Evolutionary conservation across 92 coral and sea anemone species (phyloP).

Genomic region (Ricordea florida): DNA sequence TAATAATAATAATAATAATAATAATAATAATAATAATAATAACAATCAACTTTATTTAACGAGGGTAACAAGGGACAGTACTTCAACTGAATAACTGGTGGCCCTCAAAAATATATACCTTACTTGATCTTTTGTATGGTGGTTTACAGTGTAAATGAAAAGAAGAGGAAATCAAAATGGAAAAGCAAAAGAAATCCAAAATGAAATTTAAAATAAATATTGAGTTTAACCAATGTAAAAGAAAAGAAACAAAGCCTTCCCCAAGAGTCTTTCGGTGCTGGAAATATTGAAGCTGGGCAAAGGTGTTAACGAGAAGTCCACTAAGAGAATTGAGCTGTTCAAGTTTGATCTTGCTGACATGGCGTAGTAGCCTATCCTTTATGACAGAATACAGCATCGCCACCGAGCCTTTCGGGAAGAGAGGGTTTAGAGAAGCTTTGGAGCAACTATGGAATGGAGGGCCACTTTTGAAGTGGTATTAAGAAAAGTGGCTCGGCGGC

Average conservation of each 20-base stretch:
- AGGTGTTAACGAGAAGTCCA: slow-evolving; percentile 11
- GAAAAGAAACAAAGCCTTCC: slow-evolving; percentile 22
- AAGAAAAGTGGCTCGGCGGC: slow-evolving; percentile 36
- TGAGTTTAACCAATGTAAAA: neutral
- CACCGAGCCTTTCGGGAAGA: slow-evolving; percentile 56
- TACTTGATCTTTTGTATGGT: no score
- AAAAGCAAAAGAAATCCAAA: neutral
- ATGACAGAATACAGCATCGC: slow-evolving; percentile 52
- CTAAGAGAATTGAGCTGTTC: slow-evolving; percentile 18
- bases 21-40: no score
- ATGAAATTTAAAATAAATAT: neutral
- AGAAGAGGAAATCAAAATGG: neutral
- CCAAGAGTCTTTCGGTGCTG: slow-evolving; percentile 50
- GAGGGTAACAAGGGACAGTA: no score
- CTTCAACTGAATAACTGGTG: no score
- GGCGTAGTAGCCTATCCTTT: slow-evolving; percentile 44
- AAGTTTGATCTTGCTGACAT: slow-evolving; percentile 48
- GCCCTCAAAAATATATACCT: no score
- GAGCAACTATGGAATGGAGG: slow-evolving; percentile 57
- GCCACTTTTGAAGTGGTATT: slow-evolving; percentile 52
- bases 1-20: no score
- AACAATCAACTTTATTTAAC: no score
- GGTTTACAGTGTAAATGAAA: no score
- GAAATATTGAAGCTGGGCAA: slow-evolving; percentile 57
- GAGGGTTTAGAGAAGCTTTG: slow-evolving; percentile 52